Percentiles rank a stretch among this genome's conserved stretches.
These are phyloP conservation scores for Chrysemys picta DNA, from an alignment of 2,113 vertebrate genomes.

Conservation along the genomic window DNA sequence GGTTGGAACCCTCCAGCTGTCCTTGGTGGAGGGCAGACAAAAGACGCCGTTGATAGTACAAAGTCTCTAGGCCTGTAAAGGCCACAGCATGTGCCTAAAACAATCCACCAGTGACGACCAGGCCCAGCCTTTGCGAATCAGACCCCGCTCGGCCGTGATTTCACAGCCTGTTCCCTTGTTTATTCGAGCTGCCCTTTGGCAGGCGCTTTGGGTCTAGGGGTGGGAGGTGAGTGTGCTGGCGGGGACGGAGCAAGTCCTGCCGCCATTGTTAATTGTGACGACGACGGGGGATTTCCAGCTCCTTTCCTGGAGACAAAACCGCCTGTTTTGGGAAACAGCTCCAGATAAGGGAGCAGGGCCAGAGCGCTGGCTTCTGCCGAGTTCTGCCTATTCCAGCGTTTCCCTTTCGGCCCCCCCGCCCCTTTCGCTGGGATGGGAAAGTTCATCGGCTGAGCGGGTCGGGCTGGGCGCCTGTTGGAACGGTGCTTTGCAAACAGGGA, in stretches of 20 bases:
- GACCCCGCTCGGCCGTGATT: neutral
- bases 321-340: neutral
- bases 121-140: neutral
- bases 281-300: neutral
- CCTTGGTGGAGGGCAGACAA: neutral
- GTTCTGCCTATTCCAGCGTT: neutral
- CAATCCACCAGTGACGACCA: neutral
- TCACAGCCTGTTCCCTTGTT: neutral
- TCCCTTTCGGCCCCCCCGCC: neutral
- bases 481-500: neutral
- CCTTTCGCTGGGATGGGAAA: neutral
- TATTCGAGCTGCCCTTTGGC: neutral
- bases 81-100: neutral
- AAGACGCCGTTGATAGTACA: neutral
- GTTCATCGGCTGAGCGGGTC: neutral
- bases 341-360: neutral
- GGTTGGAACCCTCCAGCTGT: neutral
- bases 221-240: neutral
- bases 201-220: neutral
- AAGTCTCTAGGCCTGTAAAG: neutral
- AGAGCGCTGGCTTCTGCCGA: neutral
- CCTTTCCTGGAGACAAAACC: neutral
- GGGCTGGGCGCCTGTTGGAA: neutral
- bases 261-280: neutral
- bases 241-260: accelerated